These are phyloP conservation scores for Heliconius charithonia DNA, from an alignment of 2,888 invertebrate genomes.

Conservation along the genomic window DNA sequence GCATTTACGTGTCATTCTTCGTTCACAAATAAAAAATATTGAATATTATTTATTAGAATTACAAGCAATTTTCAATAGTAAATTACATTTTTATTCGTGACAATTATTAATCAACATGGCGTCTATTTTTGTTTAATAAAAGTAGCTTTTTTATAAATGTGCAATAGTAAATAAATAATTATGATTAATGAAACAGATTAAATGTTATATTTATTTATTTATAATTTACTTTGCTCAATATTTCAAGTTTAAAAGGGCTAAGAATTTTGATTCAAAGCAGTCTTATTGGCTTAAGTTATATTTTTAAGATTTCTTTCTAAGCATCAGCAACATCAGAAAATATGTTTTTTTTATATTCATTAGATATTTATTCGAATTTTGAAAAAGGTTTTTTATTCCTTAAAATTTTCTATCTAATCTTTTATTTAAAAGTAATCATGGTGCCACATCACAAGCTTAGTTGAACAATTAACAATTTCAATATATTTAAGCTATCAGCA, in stretches of 20 bases:
- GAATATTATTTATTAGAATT: not conserved
- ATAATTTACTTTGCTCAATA: not conserved
- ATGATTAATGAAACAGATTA: not conserved
- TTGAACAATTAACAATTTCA: too few species aligned
- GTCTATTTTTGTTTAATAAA: not conserved
- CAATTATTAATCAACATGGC: not conserved
- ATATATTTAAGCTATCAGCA: too few species aligned
- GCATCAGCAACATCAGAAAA: too few species aligned
- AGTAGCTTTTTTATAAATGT: not conserved
- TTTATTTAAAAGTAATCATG: not conserved
- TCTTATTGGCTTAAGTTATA: not conserved
- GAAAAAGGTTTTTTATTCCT: not conserved
- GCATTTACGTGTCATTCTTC: not conserved
- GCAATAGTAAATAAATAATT: not conserved
- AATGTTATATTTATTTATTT: not conserved
- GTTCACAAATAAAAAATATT: not conserved
- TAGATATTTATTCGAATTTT: not conserved
- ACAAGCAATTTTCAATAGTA: constrained; percentile 1
- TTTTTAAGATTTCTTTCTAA: not conserved
- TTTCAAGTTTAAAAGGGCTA: not conserved
- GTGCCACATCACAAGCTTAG: too few species aligned
- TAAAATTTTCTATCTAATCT: not conserved
- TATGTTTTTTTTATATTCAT: too few species aligned
- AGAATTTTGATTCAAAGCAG: not conserved
- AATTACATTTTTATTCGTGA: not conserved